phyloP scores from a whole-genome alignment of 2,797 vertebrate genomes.

The Apodemus agrarius region DNA sequence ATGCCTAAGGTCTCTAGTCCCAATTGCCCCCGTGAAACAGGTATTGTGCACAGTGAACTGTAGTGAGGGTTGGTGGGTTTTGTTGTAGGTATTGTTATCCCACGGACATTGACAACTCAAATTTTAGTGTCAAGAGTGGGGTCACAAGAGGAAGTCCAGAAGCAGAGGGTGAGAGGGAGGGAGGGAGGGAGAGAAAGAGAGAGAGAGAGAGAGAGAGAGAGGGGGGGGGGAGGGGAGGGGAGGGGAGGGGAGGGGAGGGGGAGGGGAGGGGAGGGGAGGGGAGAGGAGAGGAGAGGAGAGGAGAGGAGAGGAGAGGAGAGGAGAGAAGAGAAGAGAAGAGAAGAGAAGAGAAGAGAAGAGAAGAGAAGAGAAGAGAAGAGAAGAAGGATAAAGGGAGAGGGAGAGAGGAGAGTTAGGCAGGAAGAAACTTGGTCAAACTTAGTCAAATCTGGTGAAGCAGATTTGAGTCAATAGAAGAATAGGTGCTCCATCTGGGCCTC shows the following conservation, averaged over 20 bases:
- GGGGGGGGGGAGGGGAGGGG: no score
- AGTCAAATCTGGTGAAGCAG: neutral
- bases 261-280: no score
- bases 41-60: neutral
- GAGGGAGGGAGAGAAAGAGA: no score
- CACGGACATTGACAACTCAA: neutral
- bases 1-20: neutral
- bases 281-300: no score
- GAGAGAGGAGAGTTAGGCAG: neutral
- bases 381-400: no score
- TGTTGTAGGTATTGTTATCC: neutral
- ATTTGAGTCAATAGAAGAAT: neutral
- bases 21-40: neutral
- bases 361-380: neutral
- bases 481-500: neutral
- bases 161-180: no score
- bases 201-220: neutral
- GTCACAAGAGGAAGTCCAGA: neutral
- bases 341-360: neutral
- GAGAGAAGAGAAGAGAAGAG: neutral
- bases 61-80: neutral
- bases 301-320: no score
- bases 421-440: neutral
- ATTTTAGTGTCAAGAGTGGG: neutral
- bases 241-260: no score